Evolutionary conservation across 2,113 vertebrate genomes (phyloP).

Genomic region (Xiphias gladius): DNA sequence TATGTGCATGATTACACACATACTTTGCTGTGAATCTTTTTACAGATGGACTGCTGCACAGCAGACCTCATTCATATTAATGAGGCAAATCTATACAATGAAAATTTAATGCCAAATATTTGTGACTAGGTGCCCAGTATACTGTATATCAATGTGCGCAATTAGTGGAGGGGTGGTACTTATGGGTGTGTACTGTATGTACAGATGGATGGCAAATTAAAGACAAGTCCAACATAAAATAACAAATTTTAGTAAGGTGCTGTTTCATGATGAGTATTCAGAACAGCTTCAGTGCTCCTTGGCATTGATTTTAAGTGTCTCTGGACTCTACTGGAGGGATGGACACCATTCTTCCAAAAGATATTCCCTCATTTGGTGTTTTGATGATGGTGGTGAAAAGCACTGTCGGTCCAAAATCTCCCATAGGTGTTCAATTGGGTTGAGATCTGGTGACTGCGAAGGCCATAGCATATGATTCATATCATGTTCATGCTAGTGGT

Average conservation of each 20-base stretch:
- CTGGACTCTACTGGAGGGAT: too few relatives aligned
- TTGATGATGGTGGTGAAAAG: too few relatives aligned
- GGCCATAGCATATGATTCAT: too few relatives aligned
- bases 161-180: conserved; percentile 46
- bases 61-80: conserved; percentile 82
- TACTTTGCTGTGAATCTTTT: conserved; percentile 39
- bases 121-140: conserved; percentile 58
- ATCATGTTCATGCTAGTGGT: too few relatives aligned
- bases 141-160: conserved; percentile 54
- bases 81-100: conserved; percentile 81
- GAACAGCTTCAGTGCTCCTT: background rate
- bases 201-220: conserved; percentile 35
- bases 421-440: background rate
- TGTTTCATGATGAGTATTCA: background rate
- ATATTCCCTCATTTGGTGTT: too few relatives aligned
- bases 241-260: background rate
- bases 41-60: conserved; percentile 81
- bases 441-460: too few relatives aligned
- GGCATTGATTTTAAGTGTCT: too few relatives aligned
- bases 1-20: conserved; percentile 29
- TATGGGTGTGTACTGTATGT: conserved; percentile 31
- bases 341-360: too few relatives aligned
- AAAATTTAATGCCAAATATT: conserved; percentile 81
- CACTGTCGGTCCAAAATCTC: too few relatives aligned
- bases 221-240: background rate